Conservation (phyloP, 53 echinoderm and acorn worm genomes). For the Stichopus horrens region DNA sequence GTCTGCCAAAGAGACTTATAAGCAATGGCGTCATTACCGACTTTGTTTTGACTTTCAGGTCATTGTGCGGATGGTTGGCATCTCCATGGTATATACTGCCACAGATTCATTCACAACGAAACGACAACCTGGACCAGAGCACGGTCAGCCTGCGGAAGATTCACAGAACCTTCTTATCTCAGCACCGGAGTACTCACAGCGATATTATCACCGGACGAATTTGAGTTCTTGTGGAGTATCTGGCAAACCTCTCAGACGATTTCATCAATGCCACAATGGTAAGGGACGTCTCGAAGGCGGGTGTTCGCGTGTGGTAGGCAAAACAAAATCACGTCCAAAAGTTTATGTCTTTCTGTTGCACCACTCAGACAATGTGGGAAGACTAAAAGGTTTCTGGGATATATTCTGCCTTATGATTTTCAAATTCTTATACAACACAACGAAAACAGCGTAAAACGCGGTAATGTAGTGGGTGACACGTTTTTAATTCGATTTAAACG, state of each 20-base stretch:
- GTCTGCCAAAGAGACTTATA: too few species aligned
- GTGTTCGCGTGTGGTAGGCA: too few species aligned
- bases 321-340: too few species aligned
- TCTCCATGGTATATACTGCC: conserved; percentile 17
- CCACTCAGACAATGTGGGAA: too few species aligned
- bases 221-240: neutral
- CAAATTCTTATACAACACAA: too few species aligned
- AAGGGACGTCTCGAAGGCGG: neutral
- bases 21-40: too few species aligned
- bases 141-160: conserved; percentile 5
- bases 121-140: neutral
- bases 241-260: neutral
- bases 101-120: conserved; percentile 17
- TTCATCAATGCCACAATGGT: conserved; percentile 4
- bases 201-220: conserved; percentile 20
- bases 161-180: neutral
- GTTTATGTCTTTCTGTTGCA: too few species aligned
- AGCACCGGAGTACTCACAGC: conserved; percentile 7
- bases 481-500: too few species aligned
- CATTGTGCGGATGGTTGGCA: conserved; percentile 27
- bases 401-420: too few species aligned
- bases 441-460: too few species aligned
- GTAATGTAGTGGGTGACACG: too few species aligned
- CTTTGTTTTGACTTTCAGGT: neutral
- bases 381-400: too few species aligned